Percentiles rank a stretch among this genome's conserved stretches.
These are phyloP conservation scores for Hormiphora californensis DNA, from an alignment of 37 sponge, comb jelly and placozoan species.

Conservation along the genomic window DNA sequence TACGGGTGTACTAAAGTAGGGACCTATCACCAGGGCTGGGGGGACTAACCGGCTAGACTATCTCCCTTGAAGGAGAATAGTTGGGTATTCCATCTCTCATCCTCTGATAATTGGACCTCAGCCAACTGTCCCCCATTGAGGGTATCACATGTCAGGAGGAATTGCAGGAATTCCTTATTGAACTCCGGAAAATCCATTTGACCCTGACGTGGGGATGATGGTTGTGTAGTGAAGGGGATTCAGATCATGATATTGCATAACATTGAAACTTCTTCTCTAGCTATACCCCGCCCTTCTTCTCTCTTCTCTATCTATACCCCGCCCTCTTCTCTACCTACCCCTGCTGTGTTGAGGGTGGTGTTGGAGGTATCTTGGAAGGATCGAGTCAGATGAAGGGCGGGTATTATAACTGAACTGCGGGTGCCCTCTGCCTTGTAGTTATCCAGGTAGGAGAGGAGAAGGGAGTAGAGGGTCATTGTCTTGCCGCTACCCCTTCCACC, in stretches of 20 bases:
- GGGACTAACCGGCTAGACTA: not conserved
- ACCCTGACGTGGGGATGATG: not conserved
- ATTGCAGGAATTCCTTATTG: slow-evolving; percentile 33
- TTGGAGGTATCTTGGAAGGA: slow-evolving; percentile 12
- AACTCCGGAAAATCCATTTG: slow-evolving; percentile 15
- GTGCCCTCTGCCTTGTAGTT: too few relatives aligned
- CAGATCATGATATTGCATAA: too few relatives aligned
- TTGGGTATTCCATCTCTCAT: slow-evolving; percentile 21
- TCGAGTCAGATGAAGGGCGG: not conserved
- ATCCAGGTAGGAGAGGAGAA: not conserved
- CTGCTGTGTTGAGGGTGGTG: not conserved
- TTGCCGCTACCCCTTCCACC: slow-evolving; percentile 16
- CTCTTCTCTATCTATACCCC: too few relatives aligned
- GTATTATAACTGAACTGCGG: not conserved
- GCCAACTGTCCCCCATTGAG: not conserved
- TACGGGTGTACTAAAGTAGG: too few relatives aligned
- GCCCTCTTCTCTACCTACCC: too few relatives aligned
- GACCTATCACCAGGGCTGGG: too few relatives aligned
- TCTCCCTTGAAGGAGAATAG: slow-evolving; percentile 42
- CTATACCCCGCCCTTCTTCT: too few relatives aligned
- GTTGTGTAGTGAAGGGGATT: too few relatives aligned
- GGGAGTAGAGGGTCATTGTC: not conserved
- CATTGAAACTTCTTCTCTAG: too few relatives aligned
- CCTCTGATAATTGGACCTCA: not conserved
- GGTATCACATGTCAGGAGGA: not conserved